Evolutionary conservation across 2,888 invertebrate species (phyloP).

Genomic region (Agonopterix arenella): DNA sequence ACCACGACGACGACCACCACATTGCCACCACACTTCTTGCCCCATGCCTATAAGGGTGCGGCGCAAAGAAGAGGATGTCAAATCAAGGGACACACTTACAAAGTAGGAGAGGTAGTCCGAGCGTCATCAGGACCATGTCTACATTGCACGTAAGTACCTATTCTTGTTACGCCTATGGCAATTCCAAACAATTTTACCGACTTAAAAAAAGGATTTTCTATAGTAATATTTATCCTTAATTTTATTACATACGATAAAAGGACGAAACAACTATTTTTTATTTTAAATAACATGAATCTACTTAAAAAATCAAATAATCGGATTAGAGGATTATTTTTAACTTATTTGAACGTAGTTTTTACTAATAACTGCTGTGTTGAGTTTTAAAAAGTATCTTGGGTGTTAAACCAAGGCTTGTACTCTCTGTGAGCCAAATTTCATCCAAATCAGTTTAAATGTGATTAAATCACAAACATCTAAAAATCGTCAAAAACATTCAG

Average conservation of each 20-base stretch:
- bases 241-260: not conserved
- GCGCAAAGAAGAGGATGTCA: conserved; percentile 88
- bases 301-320: no score
- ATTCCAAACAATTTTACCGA: not conserved
- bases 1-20: conserved; percentile 92
- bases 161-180: not conserved
- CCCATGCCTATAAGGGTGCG: conserved; percentile 86
- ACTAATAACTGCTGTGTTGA: no score
- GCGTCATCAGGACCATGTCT: conserved; percentile 95
- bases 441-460: no score
- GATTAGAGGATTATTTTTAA: no score
- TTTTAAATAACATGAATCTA: no score
- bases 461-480: no score
- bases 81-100: conserved; percentile 89
- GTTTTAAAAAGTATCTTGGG: no score
- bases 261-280: not conserved
- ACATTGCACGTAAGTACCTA: conserved; percentile 92
- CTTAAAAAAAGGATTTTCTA: not conserved
- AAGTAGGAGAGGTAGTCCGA: conserved; percentile 89
- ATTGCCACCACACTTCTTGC: conserved; percentile 88
- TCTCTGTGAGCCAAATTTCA: no score
- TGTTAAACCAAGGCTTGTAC: no score
- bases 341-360: no score
- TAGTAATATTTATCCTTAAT: not conserved
- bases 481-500: no score